These are phyloP conservation scores for Gadus chalcogrammus DNA, from an alignment of 2,113 vertebrate genomes.

Conservation along the genomic window DNA sequence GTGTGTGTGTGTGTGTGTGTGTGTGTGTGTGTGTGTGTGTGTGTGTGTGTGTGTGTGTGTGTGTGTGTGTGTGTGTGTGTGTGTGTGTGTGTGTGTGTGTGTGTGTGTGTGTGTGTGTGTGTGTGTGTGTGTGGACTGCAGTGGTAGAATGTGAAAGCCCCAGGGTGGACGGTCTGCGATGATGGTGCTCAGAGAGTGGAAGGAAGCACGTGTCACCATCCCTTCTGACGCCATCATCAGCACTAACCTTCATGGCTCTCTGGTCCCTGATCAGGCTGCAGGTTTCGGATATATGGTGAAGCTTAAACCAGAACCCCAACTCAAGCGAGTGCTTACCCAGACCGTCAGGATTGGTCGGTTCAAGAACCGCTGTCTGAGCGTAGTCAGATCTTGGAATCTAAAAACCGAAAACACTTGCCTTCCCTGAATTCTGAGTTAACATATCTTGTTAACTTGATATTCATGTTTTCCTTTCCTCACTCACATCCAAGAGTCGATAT, in stretches of 20 bases:
- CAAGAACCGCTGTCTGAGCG: no score
- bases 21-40: background rate
- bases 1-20: background rate
- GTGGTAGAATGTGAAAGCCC: constrained; percentile 36
- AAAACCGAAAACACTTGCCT: no score
- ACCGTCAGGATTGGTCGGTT: no score
- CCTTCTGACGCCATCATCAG: constrained; percentile 38
- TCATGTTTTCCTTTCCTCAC: no score
- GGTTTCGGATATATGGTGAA: no score
- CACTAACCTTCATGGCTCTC: constrained; percentile 3
- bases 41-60: background rate
- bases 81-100: background rate
- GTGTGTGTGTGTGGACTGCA: background rate
- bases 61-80: background rate
- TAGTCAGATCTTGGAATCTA: no score
- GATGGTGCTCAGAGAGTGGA: constrained; percentile 28
- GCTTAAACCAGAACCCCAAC: no score
- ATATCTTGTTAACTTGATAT: no score
- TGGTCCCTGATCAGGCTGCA: background rate
- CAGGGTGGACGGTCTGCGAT: constrained; percentile 42
- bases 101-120: background rate
- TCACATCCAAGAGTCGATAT: no score
- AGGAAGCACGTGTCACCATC: constrained; percentile 43
- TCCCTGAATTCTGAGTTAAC: no score
- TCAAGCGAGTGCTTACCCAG: no score